A percentile compares a stretch with the other conserved stretches of the same genome.
Conservation (phyloP, 2,888 invertebrate species). For the Petrolisthes cinctipes region DNA sequence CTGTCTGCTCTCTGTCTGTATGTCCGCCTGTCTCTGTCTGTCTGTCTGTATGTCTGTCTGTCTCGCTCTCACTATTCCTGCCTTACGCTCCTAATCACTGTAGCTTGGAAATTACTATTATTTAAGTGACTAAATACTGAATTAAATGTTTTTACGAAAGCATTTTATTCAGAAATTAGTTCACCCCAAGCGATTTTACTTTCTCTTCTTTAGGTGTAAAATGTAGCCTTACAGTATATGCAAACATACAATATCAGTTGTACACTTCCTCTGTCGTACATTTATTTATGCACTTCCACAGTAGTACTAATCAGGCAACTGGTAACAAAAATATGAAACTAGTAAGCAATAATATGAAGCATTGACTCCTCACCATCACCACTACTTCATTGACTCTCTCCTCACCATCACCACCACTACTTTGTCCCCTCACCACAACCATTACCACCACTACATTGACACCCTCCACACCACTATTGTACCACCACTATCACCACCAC, state of each 20-base stretch:
- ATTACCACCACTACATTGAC: neutral
- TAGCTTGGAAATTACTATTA: neutral
- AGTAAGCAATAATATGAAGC: neutral
- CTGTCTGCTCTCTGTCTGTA: neutral
- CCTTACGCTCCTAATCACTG: neutral
- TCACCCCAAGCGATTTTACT: too few species aligned
- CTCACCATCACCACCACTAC: neutral
- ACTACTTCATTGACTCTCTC: neutral
- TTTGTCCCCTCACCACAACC: neutral
- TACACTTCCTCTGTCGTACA: too few species aligned
- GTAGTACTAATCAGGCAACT: too few species aligned
- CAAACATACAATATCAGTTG: too few species aligned
- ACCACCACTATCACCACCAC: neutral
- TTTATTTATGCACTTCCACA: too few species aligned
- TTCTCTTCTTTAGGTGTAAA: too few species aligned
- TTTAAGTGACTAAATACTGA: too few species aligned
- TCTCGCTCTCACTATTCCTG: neutral
- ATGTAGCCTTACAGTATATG: too few species aligned
- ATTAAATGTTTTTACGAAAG: too few species aligned
- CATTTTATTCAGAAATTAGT: too few species aligned
- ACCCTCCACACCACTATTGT: neutral
- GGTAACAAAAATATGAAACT: too few species aligned
- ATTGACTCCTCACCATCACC: neutral
- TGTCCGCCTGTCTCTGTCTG: neutral
- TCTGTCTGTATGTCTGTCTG: neutral